These are phyloP conservation scores for Morone chrysops DNA, from an alignment of 2,113 vertebrate species.

Conservation along the genomic window DNA sequence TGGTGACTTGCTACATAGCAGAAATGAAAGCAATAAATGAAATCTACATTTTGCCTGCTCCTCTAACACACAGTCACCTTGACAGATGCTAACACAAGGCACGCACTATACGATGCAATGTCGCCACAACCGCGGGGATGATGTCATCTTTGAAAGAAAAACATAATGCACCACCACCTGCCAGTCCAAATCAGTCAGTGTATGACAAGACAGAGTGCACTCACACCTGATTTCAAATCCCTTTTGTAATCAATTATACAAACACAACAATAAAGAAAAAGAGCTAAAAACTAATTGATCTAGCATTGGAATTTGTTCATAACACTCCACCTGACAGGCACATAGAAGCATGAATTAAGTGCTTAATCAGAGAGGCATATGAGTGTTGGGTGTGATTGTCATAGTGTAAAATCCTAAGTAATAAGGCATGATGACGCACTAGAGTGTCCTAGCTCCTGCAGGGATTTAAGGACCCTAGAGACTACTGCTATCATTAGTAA, in stretches of 20 bases:
- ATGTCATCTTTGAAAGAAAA: slow-evolving; percentile 65
- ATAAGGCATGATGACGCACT: slow-evolving; percentile 23
- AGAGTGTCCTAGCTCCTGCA: slow-evolving; percentile 1
- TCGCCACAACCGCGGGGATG: slow-evolving; percentile 58
- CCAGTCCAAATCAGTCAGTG: slow-evolving; percentile 36
- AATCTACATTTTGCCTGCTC: slow-evolving; percentile 23
- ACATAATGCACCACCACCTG: slow-evolving; percentile 62
- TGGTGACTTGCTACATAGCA: slow-evolving; percentile 60
- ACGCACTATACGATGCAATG: slow-evolving; percentile 27
- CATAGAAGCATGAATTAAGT: neutral
- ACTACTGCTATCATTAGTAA: neutral
- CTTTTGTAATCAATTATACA: neutral
- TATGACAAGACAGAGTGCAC: neutral
- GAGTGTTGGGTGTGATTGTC: neutral
- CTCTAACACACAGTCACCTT: slow-evolving; percentile 62
- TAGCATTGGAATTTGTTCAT: neutral
- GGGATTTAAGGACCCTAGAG: slow-evolving; percentile 21
- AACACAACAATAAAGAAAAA: neutral
- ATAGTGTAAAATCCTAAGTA: slow-evolving; percentile 1
- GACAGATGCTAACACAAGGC: slow-evolving; percentile 29
- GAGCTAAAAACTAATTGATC: neutral
- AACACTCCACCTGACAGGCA: neutral
- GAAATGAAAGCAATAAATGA: slow-evolving; percentile 44
- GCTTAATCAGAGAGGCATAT: neutral
- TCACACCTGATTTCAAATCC: neutral